Conservation (phyloP, 2,113 vertebrate genomes). For the Drymodes brunneopygia region DNA sequence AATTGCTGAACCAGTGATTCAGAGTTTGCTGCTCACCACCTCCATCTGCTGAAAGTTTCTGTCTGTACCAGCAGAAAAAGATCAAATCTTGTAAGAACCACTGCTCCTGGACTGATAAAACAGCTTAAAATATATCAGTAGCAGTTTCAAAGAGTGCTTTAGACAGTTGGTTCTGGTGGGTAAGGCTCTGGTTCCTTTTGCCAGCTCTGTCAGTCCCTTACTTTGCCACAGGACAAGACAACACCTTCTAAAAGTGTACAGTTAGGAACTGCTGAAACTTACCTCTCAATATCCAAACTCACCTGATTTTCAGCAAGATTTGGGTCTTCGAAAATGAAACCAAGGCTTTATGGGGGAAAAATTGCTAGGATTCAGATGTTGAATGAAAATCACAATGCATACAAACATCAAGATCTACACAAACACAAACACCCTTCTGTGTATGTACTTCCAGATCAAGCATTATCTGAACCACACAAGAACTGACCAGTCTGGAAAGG, state of each 20-base stretch:
- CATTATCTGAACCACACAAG: background rate
- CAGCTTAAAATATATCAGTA: background rate
- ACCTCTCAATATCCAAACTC: background rate
- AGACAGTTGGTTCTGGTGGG: background rate
- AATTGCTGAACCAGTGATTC: background rate
- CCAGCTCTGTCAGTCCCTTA: background rate
- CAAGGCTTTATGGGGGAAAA: background rate
- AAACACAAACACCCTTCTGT: background rate
- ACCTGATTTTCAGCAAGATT: background rate
- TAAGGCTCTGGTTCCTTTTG: background rate
- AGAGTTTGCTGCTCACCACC: background rate
- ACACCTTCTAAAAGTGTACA: background rate
- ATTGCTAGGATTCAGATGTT: background rate
- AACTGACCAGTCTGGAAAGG: background rate
- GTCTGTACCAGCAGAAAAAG: background rate
- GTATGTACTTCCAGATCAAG: background rate
- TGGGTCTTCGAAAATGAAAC: background rate
- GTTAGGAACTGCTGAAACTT: background rate
- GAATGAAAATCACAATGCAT: background rate
- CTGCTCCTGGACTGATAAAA: background rate
- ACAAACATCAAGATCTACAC: background rate
- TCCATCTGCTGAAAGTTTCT: slow-evolving; percentile 5
- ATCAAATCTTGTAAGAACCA: background rate
- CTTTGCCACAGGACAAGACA: background rate
- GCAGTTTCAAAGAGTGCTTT: background rate